phyloP scores from a whole-genome alignment of 2,888 invertebrate species.

The Protophormia terraenovae region DNA sequence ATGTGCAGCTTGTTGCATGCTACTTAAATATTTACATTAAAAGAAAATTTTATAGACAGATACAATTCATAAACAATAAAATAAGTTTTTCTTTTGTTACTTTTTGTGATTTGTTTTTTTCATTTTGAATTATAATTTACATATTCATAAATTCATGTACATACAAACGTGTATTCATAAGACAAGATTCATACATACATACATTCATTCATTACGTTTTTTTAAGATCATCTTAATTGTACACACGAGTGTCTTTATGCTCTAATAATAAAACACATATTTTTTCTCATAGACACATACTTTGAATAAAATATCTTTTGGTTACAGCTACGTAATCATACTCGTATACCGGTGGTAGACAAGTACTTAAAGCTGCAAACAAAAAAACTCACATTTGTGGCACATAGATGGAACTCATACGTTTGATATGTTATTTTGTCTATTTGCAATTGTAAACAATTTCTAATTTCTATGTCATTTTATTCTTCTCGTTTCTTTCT shows the following conservation, averaged over 20 bases:
- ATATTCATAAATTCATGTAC: constrained; percentile 8
- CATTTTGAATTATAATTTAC: constrained; percentile 16
- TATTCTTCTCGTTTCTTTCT: background rate
- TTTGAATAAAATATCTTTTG: background rate
- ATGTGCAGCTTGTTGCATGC: constrained; percentile 43
- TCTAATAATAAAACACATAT: constrained; percentile 40
- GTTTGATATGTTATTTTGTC: background rate
- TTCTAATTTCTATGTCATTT: constrained; percentile 18
- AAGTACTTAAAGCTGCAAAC: constrained; percentile 7
- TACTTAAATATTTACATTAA: background rate
- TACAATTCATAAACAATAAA: constrained; percentile 26
- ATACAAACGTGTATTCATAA: background rate
- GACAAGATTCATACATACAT: background rate
- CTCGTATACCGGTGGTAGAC: constrained; percentile 46
- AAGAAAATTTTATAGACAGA: constrained; percentile 32
- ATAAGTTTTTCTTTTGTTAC: background rate
- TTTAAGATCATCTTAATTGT: constrained; percentile 41
- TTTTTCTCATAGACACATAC: background rate
- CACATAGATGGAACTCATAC: background rate
- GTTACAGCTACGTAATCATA: background rate
- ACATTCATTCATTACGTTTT: background rate
- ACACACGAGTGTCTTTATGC: constrained; percentile 43
- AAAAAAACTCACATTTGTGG: background rate
- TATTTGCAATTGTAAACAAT: constrained; percentile 37
- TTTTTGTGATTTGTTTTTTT: constrained; percentile 10